Percentiles rank a stretch among this genome's conserved stretches.
Evolutionary conservation across 2,797 vertebrate genomes (phyloP).

Genomic region (Danio tinwini): DNA sequence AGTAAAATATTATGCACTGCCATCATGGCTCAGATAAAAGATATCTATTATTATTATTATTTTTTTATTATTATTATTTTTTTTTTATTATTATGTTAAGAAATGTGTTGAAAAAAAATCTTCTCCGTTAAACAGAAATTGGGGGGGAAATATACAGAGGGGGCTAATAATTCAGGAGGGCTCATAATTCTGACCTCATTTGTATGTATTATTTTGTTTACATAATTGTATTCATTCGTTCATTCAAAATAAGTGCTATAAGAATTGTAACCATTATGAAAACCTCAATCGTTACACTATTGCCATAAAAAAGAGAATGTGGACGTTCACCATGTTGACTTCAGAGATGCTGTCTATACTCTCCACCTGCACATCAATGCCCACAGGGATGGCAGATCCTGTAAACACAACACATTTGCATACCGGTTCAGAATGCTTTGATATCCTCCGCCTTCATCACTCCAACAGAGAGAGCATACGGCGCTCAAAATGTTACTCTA

Average conservation of each 20-base stretch:
- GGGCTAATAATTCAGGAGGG: too few species aligned
- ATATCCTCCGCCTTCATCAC: not conserved
- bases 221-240: not conserved
- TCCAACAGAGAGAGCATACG: constrained; percentile 28
- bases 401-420: constrained; percentile 29
- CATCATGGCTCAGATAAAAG: too few species aligned
- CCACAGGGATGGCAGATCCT: constrained; percentile 89
- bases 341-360: constrained; percentile 95
- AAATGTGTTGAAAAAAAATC: too few species aligned
- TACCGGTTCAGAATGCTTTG: not conserved
- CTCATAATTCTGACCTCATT: too few species aligned
- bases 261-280: not conserved
- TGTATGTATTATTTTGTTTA: not conserved
- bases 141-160: too few species aligned
- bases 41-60: too few species aligned
- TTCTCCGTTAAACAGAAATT: too few species aligned
- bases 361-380: constrained; percentile 92
- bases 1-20: too few species aligned
- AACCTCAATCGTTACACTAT: not conserved
- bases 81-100: too few species aligned
- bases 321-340: constrained; percentile 87
- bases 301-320: not conserved
- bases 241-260: not conserved
- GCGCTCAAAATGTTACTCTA: constrained; percentile 22
- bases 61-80: too few species aligned